These are phyloP conservation scores for Anodontia alba DNA, from an alignment of 2,888 invertebrate genomes.

Conservation along the genomic window DNA sequence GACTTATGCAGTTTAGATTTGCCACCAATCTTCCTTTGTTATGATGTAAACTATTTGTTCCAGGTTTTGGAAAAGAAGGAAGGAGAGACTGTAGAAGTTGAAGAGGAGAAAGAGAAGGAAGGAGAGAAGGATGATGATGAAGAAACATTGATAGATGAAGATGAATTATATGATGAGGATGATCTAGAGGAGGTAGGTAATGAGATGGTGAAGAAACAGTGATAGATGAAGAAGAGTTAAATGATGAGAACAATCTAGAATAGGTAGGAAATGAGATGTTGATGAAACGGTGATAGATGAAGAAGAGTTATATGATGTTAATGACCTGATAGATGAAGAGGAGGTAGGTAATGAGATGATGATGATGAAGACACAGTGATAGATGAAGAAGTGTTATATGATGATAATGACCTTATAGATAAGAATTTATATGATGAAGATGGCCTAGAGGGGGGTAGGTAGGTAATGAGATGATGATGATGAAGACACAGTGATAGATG, in stretches of 20 bases:
- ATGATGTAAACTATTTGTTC: too few species aligned
- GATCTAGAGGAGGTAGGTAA: slow-evolving; percentile 71
- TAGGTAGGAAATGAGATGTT: slow-evolving; percentile 70
- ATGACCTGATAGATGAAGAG: slow-evolving; percentile 73
- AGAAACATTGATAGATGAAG: slow-evolving; percentile 66
- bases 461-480: too few species aligned
- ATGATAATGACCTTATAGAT: slow-evolving; percentile 68
- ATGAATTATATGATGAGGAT: slow-evolving; percentile 69
- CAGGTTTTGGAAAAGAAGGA: slow-evolving; percentile 71
- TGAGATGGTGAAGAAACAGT: background rate
- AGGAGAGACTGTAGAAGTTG: slow-evolving; percentile 52
- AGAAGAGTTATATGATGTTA: slow-evolving; percentile 68
- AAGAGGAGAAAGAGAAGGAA: slow-evolving; percentile 66
- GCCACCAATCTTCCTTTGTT: too few species aligned
- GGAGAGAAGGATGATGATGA: slow-evolving; percentile 71
- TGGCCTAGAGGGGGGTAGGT: too few species aligned
- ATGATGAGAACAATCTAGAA: too few species aligned
- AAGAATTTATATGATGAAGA: slow-evolving; percentile 67
- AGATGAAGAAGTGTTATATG: too few species aligned
- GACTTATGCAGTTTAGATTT: too few species aligned
- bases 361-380: too few species aligned
- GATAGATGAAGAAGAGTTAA: too few species aligned
- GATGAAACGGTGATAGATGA: slow-evolving; percentile 67
- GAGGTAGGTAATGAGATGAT: slow-evolving; percentile 67
- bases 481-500: slow-evolving; percentile 65